Evolutionary conservation across 2,113 vertebrate genomes (phyloP), one percentile per base, ranked within the genome.

Genomic region (Rostratula benghalensis): DNA sequence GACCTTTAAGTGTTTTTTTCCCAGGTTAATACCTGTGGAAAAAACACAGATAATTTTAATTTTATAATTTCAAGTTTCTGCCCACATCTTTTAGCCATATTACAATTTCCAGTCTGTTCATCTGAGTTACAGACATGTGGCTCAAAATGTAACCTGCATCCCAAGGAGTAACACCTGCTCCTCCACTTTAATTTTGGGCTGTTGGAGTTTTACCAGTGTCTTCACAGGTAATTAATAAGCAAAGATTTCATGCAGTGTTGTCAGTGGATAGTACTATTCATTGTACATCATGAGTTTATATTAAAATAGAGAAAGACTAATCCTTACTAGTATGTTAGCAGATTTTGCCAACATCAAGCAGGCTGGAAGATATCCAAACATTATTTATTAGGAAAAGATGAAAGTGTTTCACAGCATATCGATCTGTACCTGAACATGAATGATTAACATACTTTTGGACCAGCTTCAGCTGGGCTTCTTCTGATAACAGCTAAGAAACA

Each of bases 371-470:
- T 28, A 93, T 7, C n/a, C 22, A 30, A 90, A 70, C 31, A 30
- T 43, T 82, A 67, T 83, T 94, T 90, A 54, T 81, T 81, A 75
- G 51, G 68, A 51, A 74, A 46, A 86, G 68, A 95, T 92, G 64
- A 70, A 92, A 94, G 63, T 19, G n/a, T 81, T 81, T 89, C 86
- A 61, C 63, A 90, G 63, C 18, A 39, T 81, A 59, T 78, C n/a
- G 85, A 30, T 67, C 51, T 81, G 20, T 54, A 69, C 54, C 28
- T 64, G 46, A 33, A 28, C 25, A 78, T 87, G 56, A 90, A 92
- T 94, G 51, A 93, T 89, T 92, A 86, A 93, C 89, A 27, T 17
- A 33, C 57, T 94, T 87, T 70, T 78, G 51, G 73, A 84, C 64
- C 43, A 87, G 35, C 13, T 94, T 77, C n/a, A 90, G 20, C 17